Percentiles rank a stretch among this genome's conserved stretches.
phyloP scores from a whole-genome alignment of 2,888 invertebrate species.

The Plutella xylostella region DNA sequence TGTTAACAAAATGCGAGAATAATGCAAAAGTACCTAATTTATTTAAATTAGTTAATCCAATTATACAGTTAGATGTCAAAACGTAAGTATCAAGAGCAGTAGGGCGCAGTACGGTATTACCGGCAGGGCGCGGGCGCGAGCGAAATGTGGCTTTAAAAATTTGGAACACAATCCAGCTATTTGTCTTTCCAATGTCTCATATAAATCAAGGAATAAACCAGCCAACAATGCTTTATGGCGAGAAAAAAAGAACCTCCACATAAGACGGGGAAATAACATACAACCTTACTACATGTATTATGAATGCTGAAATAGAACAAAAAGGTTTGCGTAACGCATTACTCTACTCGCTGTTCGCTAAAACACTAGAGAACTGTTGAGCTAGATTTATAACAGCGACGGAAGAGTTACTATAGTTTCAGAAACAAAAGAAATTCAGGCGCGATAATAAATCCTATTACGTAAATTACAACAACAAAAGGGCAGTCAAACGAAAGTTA shows the following conservation, averaged over 20 bases:
- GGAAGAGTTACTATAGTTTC: no score
- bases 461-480: neutral
- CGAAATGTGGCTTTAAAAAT: slow-evolving; percentile 83
- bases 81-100: slow-evolving; percentile 38
- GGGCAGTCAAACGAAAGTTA: neutral
- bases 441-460: neutral
- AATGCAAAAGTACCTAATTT: no score
- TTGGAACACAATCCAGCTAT: slow-evolving; percentile 83
- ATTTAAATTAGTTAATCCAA: no score
- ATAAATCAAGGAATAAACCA: slow-evolving; percentile 78
- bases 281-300: slow-evolving; percentile 60
- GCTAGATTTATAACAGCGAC: neutral
- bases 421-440: no score
- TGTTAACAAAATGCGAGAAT: neutral
- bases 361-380: no score
- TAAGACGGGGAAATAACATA: slow-evolving; percentile 66
- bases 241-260: slow-evolving; percentile 62
- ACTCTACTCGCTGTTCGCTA: no score
- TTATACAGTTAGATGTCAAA: neutral
- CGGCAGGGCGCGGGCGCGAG: slow-evolving; percentile 53
- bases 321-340: no score
- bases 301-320: slow-evolving; percentile 30
- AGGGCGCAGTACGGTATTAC: slow-evolving; percentile 40
- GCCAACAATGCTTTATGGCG: slow-evolving; percentile 73
- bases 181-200: slow-evolving; percentile 80